Percentiles rank a stretch among this genome's conserved stretches.
Conservation (phyloP, 1,140 invertebrate genomes). For the Cryptotermes secundus region DNA sequence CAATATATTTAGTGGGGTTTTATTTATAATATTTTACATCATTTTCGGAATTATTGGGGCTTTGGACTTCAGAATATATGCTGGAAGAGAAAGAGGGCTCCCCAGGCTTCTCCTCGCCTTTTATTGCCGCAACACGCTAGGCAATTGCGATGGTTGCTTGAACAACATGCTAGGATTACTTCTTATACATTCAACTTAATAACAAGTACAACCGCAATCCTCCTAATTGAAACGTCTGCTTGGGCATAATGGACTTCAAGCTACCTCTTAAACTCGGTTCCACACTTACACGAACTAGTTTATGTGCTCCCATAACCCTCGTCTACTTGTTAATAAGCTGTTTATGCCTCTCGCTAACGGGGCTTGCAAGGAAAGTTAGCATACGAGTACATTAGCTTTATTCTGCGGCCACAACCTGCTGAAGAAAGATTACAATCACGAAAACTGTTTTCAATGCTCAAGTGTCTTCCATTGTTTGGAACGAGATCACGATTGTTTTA, state of each 20-base stretch:
- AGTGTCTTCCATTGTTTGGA: neutral
- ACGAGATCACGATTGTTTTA: neutral
- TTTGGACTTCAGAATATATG: too few species aligned
- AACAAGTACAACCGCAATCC: too few species aligned
- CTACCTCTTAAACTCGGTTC: neutral
- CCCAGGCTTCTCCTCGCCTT: too few species aligned
- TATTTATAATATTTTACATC: too few species aligned
- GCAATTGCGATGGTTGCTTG: too few species aligned
- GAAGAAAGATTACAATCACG: neutral
- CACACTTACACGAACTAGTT: neutral
- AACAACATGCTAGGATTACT: too few species aligned
- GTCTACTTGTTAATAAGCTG: conserved; percentile 19
- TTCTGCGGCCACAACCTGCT: neutral
- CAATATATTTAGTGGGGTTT: too few species aligned
- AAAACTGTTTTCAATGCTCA: neutral
- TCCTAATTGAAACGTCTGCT: too few species aligned
- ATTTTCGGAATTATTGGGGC: too few species aligned
- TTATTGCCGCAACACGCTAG: too few species aligned
- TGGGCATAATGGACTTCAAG: neutral
- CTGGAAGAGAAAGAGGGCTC: too few species aligned
- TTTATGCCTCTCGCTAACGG: neutral
- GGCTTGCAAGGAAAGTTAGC: neutral
- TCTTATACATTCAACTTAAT: too few species aligned
- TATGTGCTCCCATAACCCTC: conserved; percentile 12
- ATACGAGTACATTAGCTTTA: neutral